Conservation (phyloP, 2,888 invertebrate genomes). For the Pemphredon lugubris region DNA sequence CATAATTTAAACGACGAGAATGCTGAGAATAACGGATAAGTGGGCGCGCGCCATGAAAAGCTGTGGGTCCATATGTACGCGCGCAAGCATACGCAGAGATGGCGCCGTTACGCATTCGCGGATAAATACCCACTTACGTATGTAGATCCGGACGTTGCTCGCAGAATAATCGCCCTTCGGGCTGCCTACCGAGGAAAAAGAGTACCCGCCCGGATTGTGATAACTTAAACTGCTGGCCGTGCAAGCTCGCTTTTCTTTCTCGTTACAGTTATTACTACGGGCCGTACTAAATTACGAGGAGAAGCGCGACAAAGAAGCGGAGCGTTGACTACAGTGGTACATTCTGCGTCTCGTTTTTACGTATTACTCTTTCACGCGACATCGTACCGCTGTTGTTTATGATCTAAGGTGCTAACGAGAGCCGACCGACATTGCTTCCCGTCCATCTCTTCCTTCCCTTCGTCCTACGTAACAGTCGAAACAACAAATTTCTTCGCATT, state of each 20-base stretch:
- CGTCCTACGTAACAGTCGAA: too few species aligned
- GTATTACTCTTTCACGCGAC: too few species aligned
- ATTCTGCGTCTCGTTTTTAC: neutral
- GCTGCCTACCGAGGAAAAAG: slow-evolving; percentile 18
- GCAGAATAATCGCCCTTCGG: slow-evolving; percentile 38
- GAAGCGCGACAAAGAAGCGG: slow-evolving; percentile 8
- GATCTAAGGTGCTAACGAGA: too few species aligned
- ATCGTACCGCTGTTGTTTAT: too few species aligned
- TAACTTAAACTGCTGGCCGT: slow-evolving; percentile 17
- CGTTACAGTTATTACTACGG: slow-evolving; percentile 7
- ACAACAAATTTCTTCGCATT: too few species aligned
- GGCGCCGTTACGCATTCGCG: slow-evolving; percentile 37
- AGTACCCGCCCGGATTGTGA: slow-evolving; percentile 17
- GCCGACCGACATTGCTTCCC: too few species aligned
- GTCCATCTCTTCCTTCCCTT: too few species aligned
- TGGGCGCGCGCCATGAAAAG: slow-evolving; percentile 8
- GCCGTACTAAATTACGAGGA: slow-evolving; percentile 14
- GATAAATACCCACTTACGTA: slow-evolving; percentile 43
- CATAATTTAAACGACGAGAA: neutral
- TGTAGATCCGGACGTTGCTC: slow-evolving; percentile 37
- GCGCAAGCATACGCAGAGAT: slow-evolving; percentile 7
- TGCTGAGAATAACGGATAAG: neutral
- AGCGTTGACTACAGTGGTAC: neutral
- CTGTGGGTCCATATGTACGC: neutral
- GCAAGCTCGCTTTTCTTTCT: slow-evolving; percentile 8